These are phyloP conservation scores for Cyclargus thomasi DNA, from an alignment of 1,140 invertebrate genomes.

Conservation along the genomic window DNA sequence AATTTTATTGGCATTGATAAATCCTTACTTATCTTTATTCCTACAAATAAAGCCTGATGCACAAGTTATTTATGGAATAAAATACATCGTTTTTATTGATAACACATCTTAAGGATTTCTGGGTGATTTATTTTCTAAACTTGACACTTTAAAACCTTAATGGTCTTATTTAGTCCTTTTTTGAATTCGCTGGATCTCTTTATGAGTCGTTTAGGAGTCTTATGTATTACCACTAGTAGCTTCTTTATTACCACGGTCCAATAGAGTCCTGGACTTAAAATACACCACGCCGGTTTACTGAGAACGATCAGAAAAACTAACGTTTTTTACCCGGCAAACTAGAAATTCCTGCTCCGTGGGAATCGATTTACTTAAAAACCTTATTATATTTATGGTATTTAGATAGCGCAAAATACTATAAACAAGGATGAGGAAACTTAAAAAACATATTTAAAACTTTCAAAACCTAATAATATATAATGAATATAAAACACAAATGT, in stretches of 20 bases:
- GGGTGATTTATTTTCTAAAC: slow-evolving; percentile 17
- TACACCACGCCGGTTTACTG: background rate
- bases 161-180: slow-evolving; percentile 27
- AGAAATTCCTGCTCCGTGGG: slow-evolving; percentile 35
- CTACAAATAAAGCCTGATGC: background rate
- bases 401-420: slow-evolving; percentile 3
- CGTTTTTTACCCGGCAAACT: slow-evolving; percentile 29
- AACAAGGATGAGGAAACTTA: background rate
- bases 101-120: slow-evolving; percentile 11
- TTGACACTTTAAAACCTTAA: slow-evolving; percentile 26
- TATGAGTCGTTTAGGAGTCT: slow-evolving; percentile 33
- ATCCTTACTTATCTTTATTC: slow-evolving; percentile 3
- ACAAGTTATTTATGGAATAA: slow-evolving; percentile 2
- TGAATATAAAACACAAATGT: too few species aligned
- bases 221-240: slow-evolving; percentile 3
- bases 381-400: slow-evolving; percentile 6
- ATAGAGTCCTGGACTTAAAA: background rate
- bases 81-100: slow-evolving; percentile 16
- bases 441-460: slow-evolving; percentile 16
- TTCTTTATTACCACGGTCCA: background rate
- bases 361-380: slow-evolving; percentile 22
- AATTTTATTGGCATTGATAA: slow-evolving; percentile 8
- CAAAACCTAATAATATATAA: slow-evolving; percentile 18
- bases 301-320: slow-evolving; percentile 26
- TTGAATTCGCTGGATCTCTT: slow-evolving; percentile 23